Conservation (phyloP, 1,140 invertebrate genomes). For the Belonocnema kinseyi region DNA sequence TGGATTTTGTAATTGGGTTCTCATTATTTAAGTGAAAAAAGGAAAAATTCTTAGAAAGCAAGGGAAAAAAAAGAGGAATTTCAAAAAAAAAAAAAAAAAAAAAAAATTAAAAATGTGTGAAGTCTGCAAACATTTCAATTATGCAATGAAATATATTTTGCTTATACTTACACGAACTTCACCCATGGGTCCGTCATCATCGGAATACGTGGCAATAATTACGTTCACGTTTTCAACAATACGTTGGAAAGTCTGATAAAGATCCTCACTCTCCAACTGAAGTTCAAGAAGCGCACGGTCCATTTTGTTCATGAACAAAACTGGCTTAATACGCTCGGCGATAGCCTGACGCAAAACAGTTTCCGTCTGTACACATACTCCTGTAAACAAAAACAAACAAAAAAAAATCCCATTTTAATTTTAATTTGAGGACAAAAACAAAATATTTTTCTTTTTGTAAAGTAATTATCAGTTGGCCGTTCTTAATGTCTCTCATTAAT, state of each 20-base stretch:
- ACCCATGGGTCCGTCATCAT: slow-evolving; percentile 98
- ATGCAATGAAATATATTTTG: no score
- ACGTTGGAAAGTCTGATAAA: slow-evolving; percentile 99
- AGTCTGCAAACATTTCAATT: no score
- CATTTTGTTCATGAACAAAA: slow-evolving; percentile 99
- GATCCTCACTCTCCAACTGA: slow-evolving; percentile 95
- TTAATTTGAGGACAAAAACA: background rate
- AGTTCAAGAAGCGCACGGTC: slow-evolving; percentile 97
- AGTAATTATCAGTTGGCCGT: slow-evolving; percentile 62
- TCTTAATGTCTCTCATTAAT: slow-evolving; percentile 59
- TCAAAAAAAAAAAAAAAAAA: no score
- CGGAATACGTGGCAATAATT: slow-evolving; percentile 99
- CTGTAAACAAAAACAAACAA: slow-evolving; percentile 74
- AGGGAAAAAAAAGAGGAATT: no score
- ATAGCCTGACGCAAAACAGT: slow-evolving; percentile 99
- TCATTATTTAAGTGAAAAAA: no score
- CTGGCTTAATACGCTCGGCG: slow-evolving; percentile 98
- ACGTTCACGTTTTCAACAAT: slow-evolving; percentile 99
- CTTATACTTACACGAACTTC: slow-evolving; percentile 87
- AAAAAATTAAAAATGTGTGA: no score
- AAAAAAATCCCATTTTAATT: slow-evolving; percentile 10
- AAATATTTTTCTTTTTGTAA: no score
- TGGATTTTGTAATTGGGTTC: no score
- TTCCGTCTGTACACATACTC: slow-evolving; percentile 99
- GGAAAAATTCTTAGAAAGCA: no score